Conservation (phyloP, 2,797 vertebrate genomes). For the Numenius phaeopus region DNA sequence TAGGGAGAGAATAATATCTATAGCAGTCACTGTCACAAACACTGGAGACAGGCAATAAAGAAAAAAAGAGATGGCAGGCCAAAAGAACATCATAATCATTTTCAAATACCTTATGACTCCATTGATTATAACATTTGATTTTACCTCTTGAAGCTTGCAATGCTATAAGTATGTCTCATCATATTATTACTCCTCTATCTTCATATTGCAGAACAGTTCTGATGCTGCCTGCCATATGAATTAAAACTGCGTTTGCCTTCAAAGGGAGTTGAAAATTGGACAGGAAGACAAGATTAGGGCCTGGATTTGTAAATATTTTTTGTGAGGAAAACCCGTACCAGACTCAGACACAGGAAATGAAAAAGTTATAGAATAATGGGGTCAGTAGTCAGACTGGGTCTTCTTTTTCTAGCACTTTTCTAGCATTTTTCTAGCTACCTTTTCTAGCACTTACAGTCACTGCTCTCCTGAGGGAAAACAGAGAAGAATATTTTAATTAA, state of each 20-base stretch:
- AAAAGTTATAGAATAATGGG: not conserved
- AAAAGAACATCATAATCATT: not conserved
- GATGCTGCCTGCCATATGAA: not conserved
- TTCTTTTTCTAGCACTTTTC: not conserved
- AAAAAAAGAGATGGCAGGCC: not conserved
- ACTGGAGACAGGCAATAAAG: not conserved
- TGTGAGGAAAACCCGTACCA: not conserved
- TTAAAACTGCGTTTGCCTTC: not conserved
- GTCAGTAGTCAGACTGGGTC: not conserved
- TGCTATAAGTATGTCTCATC: not conserved
- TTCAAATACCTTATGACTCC: not conserved
- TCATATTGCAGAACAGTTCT: not conserved
- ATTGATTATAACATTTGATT: not conserved
- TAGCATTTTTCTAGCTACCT: not conserved
- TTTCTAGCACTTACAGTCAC: not conserved
- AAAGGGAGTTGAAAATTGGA: not conserved
- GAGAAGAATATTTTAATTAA: constrained; percentile 70
- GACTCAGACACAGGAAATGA: constrained; percentile 21
- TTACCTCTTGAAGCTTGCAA: not conserved
- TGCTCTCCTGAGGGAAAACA: constrained; percentile 46
- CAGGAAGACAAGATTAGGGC: not conserved
- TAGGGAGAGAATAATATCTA: not conserved
- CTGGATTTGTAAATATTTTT: not conserved
- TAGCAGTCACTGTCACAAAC: not conserved
- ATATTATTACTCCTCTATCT: not conserved